Evolutionary conservation across 1,140 invertebrate genomes (phyloP).

Genomic region (Alviniconcha marisindica): DNA sequence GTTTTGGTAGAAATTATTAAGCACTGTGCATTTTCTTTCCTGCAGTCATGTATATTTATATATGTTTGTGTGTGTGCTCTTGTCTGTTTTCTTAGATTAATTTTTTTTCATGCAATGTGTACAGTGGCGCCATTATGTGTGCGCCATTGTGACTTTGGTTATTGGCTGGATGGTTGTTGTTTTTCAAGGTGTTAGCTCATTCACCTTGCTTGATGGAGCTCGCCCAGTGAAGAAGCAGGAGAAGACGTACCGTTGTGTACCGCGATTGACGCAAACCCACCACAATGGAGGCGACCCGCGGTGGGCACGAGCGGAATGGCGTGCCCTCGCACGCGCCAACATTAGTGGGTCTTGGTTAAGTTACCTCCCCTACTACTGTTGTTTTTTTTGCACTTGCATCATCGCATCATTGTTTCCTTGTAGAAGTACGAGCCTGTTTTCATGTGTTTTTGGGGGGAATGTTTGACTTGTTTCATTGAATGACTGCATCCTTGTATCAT

Average conservation of each 20-base stretch:
- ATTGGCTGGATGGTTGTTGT: conserved; percentile 41
- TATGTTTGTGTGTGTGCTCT: too few relatives aligned
- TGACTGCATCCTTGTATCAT: not conserved
- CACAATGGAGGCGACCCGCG: conserved; percentile 24
- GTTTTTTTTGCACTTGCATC: not conserved
- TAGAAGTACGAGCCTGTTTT: not conserved
- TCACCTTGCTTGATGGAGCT: conserved; percentile 24
- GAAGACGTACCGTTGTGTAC: conserved; percentile 22
- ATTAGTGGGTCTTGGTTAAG: conserved; percentile 50
- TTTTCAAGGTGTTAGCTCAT: conserved; percentile 44
- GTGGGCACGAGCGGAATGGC: conserved; percentile 32
- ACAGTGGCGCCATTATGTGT: not conserved
- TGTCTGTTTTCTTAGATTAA: too few relatives aligned
- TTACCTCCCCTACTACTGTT: conserved; percentile 34
- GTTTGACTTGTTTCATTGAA: not conserved
- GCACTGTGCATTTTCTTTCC: too few relatives aligned
- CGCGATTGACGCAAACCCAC: conserved; percentile 22
- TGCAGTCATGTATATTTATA: too few relatives aligned
- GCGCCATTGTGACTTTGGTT: conserved; percentile 12
- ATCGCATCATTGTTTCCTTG: not conserved
- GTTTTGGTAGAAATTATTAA: too few relatives aligned
- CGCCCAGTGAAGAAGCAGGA: conserved; percentile 9
- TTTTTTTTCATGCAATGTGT: too few relatives aligned
- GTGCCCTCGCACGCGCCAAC: conserved; percentile 27
- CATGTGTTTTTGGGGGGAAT: conserved; percentile 7